Evolutionary conservation across 2,888 invertebrate species (phyloP), one percentile per base, ranked within the genome.

Genomic region (Autographa gamma): DNA sequence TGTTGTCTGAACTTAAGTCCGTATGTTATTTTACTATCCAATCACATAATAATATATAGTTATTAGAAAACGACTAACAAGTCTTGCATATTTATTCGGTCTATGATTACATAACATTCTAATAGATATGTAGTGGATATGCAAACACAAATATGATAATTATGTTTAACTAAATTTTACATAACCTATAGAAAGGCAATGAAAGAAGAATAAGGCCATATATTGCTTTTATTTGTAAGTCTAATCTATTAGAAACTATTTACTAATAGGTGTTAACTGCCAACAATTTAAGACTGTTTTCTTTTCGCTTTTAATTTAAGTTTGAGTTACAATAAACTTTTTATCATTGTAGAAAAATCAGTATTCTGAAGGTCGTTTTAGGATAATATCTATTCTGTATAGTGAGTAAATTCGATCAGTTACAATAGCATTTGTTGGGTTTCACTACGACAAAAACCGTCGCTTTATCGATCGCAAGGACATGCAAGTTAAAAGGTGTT

Each of bases 371-470:
- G 75, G 75, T 74, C 73, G 54, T 65, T 66, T 68, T 70, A 80
- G 85, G 87, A 90, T 90, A 88, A 88, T 82, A 76, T 77, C 71
- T 77, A 79, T 92, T 88, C 88, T 86, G 88, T 88, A 83, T 86
- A 63, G 81, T 87, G 84, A 83, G 77, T 79, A 85, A 88, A 88
- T 71, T 77, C 83, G 86, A 86, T 87, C 87, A 79, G 54, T 80
- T 79, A 85, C 79, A 81, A 89, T 89, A 89, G 86, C 79, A 77
- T 86, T 90, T 91, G 90, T 90, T 80, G 82, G 92, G 91, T 92
- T 93, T 93, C 93, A 90, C 90, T 86, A 48, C 77, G 31, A 87
- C 86, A 89, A 90, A 88, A 86, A 88, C 81, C 68, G 73, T 78
- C 69, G 76, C 73, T 77, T 71, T 86, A 86, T 84, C 79, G 86